Evolutionary conservation across 1,140 invertebrate genomes (phyloP).

Genomic region (Drosophila mojavensis): DNA sequence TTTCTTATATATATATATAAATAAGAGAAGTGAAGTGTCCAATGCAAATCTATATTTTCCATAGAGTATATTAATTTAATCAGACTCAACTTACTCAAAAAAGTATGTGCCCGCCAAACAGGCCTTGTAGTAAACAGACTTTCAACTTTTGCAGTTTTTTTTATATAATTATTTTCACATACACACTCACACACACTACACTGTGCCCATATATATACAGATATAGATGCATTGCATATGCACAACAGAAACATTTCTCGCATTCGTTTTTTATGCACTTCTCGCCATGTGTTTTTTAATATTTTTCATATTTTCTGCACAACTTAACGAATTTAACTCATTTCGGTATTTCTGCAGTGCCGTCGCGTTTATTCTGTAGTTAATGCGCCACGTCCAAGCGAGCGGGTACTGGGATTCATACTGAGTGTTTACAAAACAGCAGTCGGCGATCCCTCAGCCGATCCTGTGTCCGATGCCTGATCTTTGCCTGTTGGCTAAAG

Average conservation of each 20-base stretch:
- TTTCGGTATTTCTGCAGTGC: constrained; percentile 32
- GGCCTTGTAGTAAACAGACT: no score
- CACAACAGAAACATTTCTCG: not conserved
- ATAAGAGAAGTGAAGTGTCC: no score
- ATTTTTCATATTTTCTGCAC: constrained; percentile 53
- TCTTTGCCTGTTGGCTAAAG: constrained; percentile 65
- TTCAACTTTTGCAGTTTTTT: no score
- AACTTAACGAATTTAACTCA: constrained; percentile 49
- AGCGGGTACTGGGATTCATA: constrained; percentile 68
- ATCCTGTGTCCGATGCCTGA: constrained; percentile 37
- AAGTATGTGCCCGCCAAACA: not conserved
- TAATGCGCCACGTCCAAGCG: constrained; percentile 70
- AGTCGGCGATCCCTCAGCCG: constrained; percentile 52
- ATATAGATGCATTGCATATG: not conserved
- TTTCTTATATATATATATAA: no score
- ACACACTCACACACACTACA: no score
- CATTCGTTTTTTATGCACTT: constrained; percentile 38
- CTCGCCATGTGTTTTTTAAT: constrained; percentile 21
- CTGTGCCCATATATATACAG: not conserved
- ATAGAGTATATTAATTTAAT: no score
- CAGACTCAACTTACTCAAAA: not conserved
- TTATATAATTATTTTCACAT: no score
- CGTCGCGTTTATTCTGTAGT: constrained; percentile 47
- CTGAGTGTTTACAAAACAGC: constrained; percentile 83
- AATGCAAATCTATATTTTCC: no score